Percentiles rank a stretch among this genome's conserved stretches.
These are phyloP conservation scores for Pseudanteris insignis DNA, from an alignment of 2,888 invertebrate genomes.

Conservation along the genomic window DNA sequence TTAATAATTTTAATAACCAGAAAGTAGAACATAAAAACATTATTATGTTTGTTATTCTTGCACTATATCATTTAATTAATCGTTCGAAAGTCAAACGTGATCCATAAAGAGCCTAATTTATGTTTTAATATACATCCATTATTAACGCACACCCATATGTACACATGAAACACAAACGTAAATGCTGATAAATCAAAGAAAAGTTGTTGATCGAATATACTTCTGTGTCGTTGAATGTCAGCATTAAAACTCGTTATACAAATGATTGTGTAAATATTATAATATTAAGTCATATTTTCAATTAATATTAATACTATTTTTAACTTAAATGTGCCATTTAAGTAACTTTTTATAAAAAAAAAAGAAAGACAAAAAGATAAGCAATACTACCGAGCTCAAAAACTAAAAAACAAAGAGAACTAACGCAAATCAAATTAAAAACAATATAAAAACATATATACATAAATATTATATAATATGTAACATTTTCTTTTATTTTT, in stretches of 20 bases:
- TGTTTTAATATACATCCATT: constrained; percentile 43
- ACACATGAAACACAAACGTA: constrained; percentile 28
- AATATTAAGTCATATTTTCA: constrained; percentile 21
- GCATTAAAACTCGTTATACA: constrained; percentile 43
- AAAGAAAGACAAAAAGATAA: too few species aligned
- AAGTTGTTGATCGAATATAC: constrained; percentile 34
- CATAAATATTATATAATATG: background rate
- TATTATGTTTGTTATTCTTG: constrained; percentile 4
- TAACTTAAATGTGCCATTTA: constrained; percentile 42
- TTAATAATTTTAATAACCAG: constrained; percentile 18
- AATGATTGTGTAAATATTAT: constrained; percentile 43
- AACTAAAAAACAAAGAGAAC: constrained; percentile 3
- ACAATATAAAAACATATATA: constrained; percentile 23
- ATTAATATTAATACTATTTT: constrained; percentile 21
- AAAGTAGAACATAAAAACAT: constrained; percentile 5
- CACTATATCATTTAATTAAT: constrained; percentile 20
- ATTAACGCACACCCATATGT: constrained; percentile 37
- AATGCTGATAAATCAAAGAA: constrained; percentile 42
- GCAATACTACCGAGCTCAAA: constrained; percentile 37
- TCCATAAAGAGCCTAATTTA: too few species aligned
- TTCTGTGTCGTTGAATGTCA: constrained; percentile 45
- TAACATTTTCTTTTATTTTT: background rate
- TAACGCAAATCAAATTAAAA: background rate
- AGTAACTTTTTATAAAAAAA: constrained; percentile 24
- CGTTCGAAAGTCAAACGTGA: constrained; percentile 20